Evolutionary conservation across 2,888 invertebrate species (phyloP), one percentile per base, ranked within the genome.

Genomic region (Shargacucullia verbasci): DNA sequence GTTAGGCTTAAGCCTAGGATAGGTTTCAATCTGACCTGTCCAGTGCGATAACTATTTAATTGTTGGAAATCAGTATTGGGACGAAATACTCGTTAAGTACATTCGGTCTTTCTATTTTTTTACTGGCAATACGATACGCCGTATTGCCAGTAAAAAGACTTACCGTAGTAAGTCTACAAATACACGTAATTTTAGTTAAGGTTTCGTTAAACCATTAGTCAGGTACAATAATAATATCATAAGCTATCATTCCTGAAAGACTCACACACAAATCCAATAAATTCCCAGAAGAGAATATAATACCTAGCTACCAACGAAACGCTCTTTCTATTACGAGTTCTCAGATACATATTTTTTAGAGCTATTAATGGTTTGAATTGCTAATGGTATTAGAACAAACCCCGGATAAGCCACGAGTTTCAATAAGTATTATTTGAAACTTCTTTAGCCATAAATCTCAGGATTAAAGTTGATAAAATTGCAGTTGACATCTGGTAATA

Each of bases 401-500:
- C 20, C 20, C 20, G 2, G 4, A 20, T 3, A 4, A 20, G 20
- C 2, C 4, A 20, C 20, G 4, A 20, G 20, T 20, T 20, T 20
- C 4, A 20, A 20, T 20, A 20, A 20, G 20, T 20, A n/a, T 15
- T 8, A 44, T 8, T 20, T 14, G 11, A 43, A 31, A 33, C 31
- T 11, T 31, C 14, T 11, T 14, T 43, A 10, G 29, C 14, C 1
- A 44, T 44, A 44, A 27, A 40, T 25, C 12, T n/a, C n/a, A 11
- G 14, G 15, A 15, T 44, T 11, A 44, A 31, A 33, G 31, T 44
- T 15, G n/a, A 33, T 44, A 44, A 43, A 29, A 31, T 10, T 31
- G 14, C 15, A 44, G 11, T 44, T 20, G 31, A 7, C 44, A 15
- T 29, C 33, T 44, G 14, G 14, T 40, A 48, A 66, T 45, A 37